Base-by-base conservation (phyloP, 2,888 invertebrate genomes). In the Nomada ferruginata region DNA sequence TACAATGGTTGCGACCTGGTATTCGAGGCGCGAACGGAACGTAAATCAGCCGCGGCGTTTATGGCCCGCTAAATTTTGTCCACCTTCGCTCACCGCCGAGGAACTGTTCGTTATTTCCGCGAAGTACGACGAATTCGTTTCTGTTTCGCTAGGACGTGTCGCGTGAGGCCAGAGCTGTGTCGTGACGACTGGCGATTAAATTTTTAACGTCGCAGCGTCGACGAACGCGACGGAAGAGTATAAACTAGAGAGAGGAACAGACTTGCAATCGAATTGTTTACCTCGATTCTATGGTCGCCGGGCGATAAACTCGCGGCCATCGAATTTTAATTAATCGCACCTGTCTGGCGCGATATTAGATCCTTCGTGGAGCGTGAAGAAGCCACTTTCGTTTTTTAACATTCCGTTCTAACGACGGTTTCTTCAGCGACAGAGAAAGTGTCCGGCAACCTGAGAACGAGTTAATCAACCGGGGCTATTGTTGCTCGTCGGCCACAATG, bases 11-110 rank as follows among this genome's bases (percentile, higher is more conserved):
- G 52, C 59, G 10, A 50, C 11, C 57, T 69, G 79, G 65, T 72
- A 76, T 70, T 69, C 55, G 15, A 44, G 26, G 65, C 69, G 53
- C 42, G 63, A 52, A 44, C n/a, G 53, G 52, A 65, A 70, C 76
- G 79, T 79, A 79, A 79, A 79, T 76, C 76, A 29, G 44, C 29
- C 10, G 13, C 13, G 20, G 63, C 64, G 69, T 71, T 79, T 79
- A 76, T 47, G 71, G 47, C n/a, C 36, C 26, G 70, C 13, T 65
- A 76, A 79, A 79, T 76, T 61, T 76, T 44, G 23, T n/a, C 53
- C 50, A 26, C 23, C 15, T 47, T 50, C 44, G 29, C 29, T 47
- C 57, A 50, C 26, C 60, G 42, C 26, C 44, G 9, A 13, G 13
- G 29, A 42, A 18, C 20, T 11, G 50, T 50, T 44, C 23, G 47